Evolutionary conservation across 2,888 invertebrate species (phyloP).

Genomic region (Rotaria sp.): DNA sequence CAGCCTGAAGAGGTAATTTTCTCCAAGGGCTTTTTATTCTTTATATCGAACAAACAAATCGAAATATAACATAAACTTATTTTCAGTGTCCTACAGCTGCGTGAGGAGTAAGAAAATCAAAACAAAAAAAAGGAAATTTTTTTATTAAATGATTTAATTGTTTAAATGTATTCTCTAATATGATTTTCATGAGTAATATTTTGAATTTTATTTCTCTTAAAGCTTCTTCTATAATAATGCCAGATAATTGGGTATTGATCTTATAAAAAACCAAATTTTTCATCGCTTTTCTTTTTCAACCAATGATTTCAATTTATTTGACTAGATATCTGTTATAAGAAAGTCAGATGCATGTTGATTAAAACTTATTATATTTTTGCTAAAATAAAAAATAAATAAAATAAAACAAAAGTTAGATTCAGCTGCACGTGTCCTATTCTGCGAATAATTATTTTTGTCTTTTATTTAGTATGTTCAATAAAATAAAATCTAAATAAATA

Average conservation of each 20-base stretch:
- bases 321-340: too few relatives aligned
- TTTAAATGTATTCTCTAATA: not conserved
- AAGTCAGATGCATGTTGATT: not conserved
- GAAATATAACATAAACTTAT: not conserved
- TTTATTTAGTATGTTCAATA: too few relatives aligned
- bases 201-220: not conserved
- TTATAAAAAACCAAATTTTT: not conserved
- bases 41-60: not conserved
- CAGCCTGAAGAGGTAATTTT: conserved; percentile 17
- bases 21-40: not conserved
- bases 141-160: too few relatives aligned
- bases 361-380: not conserved
- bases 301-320: too few relatives aligned
- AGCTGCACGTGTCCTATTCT: not conserved
- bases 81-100: not conserved
- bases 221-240: not conserved
- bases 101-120: not conserved
- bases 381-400: not conserved
- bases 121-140: not conserved
- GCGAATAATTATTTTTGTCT: too few relatives aligned
- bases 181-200: not conserved
- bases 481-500: too few relatives aligned
- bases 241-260: not conserved
- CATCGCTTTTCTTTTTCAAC: not conserved
- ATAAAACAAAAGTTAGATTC: not conserved